Base-by-base conservation (phyloP, 2,888 invertebrate genomes). In the Sycophila texana region DNA sequence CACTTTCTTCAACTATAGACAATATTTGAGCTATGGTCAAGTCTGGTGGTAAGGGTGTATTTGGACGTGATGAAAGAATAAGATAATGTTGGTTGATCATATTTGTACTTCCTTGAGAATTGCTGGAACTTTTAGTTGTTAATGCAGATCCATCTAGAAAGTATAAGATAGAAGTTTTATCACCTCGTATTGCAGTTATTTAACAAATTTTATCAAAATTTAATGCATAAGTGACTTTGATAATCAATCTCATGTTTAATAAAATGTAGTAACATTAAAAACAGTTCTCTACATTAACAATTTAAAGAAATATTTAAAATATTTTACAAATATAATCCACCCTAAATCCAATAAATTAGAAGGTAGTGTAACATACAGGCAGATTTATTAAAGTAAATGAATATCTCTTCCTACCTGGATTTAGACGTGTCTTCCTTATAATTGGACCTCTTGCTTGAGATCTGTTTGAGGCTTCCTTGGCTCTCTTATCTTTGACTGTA, bases 401-500 rank as follows among this genome's bases (percentile, higher is more conserved):
- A 7, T n/a, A 16, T 20, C 30, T n/a, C n/a, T 39, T 63, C 22
- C 4, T 78, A 77, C 78, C 81, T 75, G 75, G 16, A 58, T 72
- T 78, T 16, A 75, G 57, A n/a, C 74, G 81, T 7, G 67, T 63
- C 53, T 82, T 82, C 77, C 76, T 14, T 53, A 80, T 65, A 22
- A 80, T 65, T 1, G 81, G 89, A 67, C 87, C 87, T 67, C 89
- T 88, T 47, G 87, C 88, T 82, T 90, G 89, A 13, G 89, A 88
- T 70, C 89, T 86, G 73, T 96, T 94, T 90, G 96, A 94, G 70
- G 94, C 94, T 91, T 96, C 96, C 89, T 97, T 97, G 82, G 95
- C 94, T 63, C 97, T 93, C 90, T 97, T 97, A 90, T 97, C 97
- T 91, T 97, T 97, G 72, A 97, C 97, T 20, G 96, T 95, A 81